Percentiles rank a stretch among this genome's conserved stretches.
Conservation (phyloP, 2,113 vertebrate genomes). For the Rhinopomastus cyanomelas region DNA sequence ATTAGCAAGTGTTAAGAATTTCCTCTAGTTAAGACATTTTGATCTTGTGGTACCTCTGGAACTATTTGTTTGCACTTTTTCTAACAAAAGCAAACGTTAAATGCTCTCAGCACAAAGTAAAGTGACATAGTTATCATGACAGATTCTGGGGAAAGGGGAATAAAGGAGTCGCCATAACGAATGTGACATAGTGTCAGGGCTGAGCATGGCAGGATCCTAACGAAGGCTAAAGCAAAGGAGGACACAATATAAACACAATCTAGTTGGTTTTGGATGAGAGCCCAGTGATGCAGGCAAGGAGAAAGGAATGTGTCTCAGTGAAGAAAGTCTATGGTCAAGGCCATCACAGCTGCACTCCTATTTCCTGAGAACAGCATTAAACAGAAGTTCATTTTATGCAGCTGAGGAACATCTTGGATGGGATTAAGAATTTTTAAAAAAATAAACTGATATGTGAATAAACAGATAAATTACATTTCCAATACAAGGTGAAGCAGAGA, state of each 20-base stretch:
- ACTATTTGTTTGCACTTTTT: neutral
- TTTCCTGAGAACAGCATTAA: slow-evolving; percentile 17
- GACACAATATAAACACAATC: slow-evolving; percentile 44
- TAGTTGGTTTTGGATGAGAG: slow-evolving; percentile 37
- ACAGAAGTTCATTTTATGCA: slow-evolving; percentile 25
- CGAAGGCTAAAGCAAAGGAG: slow-evolving; percentile 10
- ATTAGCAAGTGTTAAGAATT: neutral
- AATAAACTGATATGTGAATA: too few species aligned
- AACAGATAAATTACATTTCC: neutral
- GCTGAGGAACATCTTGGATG: neutral
- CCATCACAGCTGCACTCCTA: slow-evolving; percentile 31
- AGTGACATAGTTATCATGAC: neutral
- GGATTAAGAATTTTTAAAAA: too few species aligned
- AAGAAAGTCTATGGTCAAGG: slow-evolving; percentile 26
- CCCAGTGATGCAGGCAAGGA: slow-evolving; percentile 42
- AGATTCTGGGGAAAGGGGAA: neutral
- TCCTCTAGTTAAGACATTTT: neutral
- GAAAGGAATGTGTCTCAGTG: slow-evolving; percentile 39
- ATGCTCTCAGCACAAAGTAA: neutral
- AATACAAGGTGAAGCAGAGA: neutral
- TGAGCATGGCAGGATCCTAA: slow-evolving; percentile 24
- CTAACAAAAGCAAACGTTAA: neutral
- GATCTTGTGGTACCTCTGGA: neutral
- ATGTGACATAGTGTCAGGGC: slow-evolving; percentile 34
- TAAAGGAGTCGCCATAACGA: slow-evolving; percentile 1